Evolutionary conservation across 2,888 invertebrate species (phyloP).

Genomic region (Papilio protenor): DNA sequence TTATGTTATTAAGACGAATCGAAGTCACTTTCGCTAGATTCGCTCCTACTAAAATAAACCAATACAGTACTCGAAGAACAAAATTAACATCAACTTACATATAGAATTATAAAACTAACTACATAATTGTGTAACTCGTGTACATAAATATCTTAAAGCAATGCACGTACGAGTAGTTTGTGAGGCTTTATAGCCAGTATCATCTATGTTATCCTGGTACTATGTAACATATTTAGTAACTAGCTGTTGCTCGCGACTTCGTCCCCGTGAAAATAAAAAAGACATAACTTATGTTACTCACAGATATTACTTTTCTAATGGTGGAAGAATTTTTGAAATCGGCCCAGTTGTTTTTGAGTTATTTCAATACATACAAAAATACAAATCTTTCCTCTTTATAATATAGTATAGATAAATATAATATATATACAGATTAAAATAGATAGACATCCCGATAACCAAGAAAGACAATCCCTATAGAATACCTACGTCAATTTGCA

Average conservation of each 20-base stretch:
- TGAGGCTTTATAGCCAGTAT: constrained; percentile 16
- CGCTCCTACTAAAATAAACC: constrained; percentile 47
- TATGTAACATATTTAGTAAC: background rate
- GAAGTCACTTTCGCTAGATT: constrained; percentile 49
- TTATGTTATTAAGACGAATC: constrained; percentile 46
- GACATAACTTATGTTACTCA: no score
- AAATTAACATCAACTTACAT: constrained; percentile 41
- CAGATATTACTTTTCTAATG: no score
- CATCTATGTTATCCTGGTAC: background rate
- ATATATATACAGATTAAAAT: background rate
- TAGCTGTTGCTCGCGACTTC: no score
- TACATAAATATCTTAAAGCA: constrained; percentile 15
- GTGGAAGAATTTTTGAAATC: no score
- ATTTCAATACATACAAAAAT: no score
- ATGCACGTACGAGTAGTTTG: constrained; percentile 18
- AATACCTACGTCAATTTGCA: constrained; percentile 8
- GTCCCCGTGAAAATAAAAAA: no score
- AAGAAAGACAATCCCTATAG: background rate
- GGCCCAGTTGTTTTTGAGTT: no score
- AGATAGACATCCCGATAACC: background rate
- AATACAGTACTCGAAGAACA: constrained; percentile 45
- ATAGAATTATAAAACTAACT: constrained; percentile 36
- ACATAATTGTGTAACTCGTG: constrained; percentile 25
- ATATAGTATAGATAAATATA: background rate
- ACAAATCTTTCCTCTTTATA: no score